Conservation (phyloP, 1,140 invertebrate genomes). For the Chelonus insularis region DNA sequence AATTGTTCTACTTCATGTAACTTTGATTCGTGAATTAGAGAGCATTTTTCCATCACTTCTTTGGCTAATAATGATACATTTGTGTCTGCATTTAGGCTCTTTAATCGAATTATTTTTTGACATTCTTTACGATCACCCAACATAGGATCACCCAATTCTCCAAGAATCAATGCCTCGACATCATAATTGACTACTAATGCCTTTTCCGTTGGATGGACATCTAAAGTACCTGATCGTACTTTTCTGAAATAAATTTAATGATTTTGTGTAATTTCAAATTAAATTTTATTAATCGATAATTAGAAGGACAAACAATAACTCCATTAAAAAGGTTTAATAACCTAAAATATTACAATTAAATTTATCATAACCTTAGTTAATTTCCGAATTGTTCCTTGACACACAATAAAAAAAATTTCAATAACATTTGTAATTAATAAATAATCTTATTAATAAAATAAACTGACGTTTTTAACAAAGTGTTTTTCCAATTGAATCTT, state of each 20-base stretch:
- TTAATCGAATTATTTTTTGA: conserved; percentile 83
- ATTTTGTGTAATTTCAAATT: neutral
- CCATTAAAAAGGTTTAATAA: too few relatives aligned
- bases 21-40: conserved; percentile 84
- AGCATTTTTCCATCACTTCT: conserved; percentile 88
- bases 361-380: too few relatives aligned
- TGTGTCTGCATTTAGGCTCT: conserved; percentile 79
- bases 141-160: conserved; percentile 81
- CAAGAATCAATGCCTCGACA: conserved; percentile 82
- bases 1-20: conserved; percentile 86
- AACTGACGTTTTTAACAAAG: neutral
- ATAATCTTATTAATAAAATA: conserved; percentile 50
- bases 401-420: too few relatives aligned
- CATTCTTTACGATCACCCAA: conserved; percentile 83
- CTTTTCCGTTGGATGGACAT: conserved; percentile 89
- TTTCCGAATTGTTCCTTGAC: too few relatives aligned
- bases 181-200: conserved; percentile 90
- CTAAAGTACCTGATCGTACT: conserved; percentile 80
- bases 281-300: neutral
- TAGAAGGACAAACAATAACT: too few relatives aligned
- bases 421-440: too few relatives aligned
- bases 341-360: too few relatives aligned
- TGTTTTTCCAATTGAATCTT: conserved; percentile 22
- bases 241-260: conserved; percentile 62
- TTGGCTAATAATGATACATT: conserved; percentile 79